A percentile compares a stretch with the other conserved stretches of the same genome.
These are phyloP conservation scores for Brotula barbata DNA, from an alignment of 2,797 vertebrate genomes.

Conservation along the genomic window DNA sequence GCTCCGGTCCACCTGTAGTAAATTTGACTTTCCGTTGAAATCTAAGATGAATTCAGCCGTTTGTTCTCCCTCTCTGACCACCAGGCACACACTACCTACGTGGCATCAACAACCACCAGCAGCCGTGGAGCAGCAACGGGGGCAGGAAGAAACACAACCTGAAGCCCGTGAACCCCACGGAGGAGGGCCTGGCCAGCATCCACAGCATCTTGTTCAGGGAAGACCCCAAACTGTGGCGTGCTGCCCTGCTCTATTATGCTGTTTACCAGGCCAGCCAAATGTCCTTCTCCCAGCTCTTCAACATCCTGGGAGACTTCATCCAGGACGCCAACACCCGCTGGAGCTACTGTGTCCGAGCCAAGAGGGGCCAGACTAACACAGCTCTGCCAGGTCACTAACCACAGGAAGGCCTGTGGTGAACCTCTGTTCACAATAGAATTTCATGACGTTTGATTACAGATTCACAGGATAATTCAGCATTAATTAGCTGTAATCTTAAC, in stretches of 20 bases:
- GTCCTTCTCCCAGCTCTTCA: slow-evolving; percentile 91
- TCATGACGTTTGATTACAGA: neutral
- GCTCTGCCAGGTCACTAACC: slow-evolving; percentile 81
- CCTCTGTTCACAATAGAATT: too few species aligned
- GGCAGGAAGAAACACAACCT: slow-evolving; percentile 84
- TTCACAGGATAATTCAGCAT: neutral
- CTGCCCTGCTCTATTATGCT: slow-evolving; percentile 93
- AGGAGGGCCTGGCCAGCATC: slow-evolving; percentile 93
- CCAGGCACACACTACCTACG: slow-evolving; percentile 94
- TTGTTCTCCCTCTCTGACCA: neutral
- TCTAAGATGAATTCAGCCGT: neutral
- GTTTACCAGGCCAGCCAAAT: slow-evolving; percentile 88
- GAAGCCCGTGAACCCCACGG: slow-evolving; percentile 91
- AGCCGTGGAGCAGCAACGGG: slow-evolving; percentile 85
- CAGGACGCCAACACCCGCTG: slow-evolving; percentile 90
- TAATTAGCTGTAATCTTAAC: too few species aligned
- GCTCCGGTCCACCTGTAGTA: neutral
- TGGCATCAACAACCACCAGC: slow-evolving; percentile 90
- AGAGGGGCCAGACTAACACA: slow-evolving; percentile 91
- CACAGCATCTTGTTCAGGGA: slow-evolving; percentile 92
- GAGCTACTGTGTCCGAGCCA: slow-evolving; percentile 95
- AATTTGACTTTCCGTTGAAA: neutral
- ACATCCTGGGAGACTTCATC: slow-evolving; percentile 85
- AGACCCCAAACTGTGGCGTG: slow-evolving; percentile 92
- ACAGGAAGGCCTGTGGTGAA: too few species aligned